These are phyloP conservation scores for Geotrupes spiniger DNA, from an alignment of 2,888 invertebrate species.

Conservation along the genomic window DNA sequence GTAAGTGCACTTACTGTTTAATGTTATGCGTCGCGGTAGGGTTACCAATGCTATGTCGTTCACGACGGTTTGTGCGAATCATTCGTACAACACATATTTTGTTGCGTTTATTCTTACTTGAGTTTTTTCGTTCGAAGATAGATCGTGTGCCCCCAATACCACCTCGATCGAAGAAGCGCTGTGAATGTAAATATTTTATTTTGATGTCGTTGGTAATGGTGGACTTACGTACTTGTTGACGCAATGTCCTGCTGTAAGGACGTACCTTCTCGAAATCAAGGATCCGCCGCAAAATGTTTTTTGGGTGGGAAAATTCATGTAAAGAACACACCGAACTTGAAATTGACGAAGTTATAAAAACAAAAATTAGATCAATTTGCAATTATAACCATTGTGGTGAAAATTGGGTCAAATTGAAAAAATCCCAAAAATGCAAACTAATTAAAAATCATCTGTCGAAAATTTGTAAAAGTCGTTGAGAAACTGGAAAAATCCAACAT, in stretches of 20 bases:
- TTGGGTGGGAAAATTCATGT: background rate
- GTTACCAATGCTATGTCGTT: slow-evolving; percentile 7
- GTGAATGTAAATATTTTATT: no score
- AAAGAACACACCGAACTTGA: no score
- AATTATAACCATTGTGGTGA: no score
- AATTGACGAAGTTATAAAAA: no score
- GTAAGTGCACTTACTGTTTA: background rate
- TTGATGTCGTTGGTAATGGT: no score
- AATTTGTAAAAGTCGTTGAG: no score
- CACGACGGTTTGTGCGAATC: slow-evolving; percentile 1
- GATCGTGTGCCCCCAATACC: slow-evolving; percentile 6
- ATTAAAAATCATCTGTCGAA: no score
- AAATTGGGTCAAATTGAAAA: no score
- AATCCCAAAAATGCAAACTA: no score
- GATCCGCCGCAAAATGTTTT: slow-evolving; percentile 21
- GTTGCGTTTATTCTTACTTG: background rate
- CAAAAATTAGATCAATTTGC: no score
- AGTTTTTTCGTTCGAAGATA: slow-evolving; percentile 1
- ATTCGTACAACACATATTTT: slow-evolving; percentile 7
- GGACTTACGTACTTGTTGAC: slow-evolving; percentile 17
- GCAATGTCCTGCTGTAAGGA: slow-evolving; percentile 22
- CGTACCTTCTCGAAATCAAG: slow-evolving; percentile 18
- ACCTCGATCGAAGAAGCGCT: background rate
- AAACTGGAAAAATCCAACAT: no score
- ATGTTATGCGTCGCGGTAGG: slow-evolving; percentile 3